Evolutionary conservation across 2,797 vertebrate species (phyloP), one percentile per base, ranked within the genome.

Genomic region (Poecile montanus): DNA sequence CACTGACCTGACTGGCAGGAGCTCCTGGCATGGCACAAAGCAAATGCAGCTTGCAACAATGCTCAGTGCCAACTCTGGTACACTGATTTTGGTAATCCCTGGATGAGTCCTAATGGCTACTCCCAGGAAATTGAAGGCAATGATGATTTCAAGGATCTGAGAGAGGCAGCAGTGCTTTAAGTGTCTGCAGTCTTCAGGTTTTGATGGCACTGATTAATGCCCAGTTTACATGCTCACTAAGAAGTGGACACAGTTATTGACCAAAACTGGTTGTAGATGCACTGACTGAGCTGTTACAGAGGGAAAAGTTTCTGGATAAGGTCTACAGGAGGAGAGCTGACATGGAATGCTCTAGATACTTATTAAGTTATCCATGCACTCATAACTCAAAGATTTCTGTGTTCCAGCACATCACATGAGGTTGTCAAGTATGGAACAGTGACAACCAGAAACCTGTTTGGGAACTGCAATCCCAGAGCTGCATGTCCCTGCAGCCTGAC

Each of bases 31-130:
- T 0, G 30, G 56, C 56, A 76, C 42, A 48, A n/a, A 48, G 34
- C 1, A 16, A 68, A 61, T 2, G 30, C 54, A 72, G 38, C 50
- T 26, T 7, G 4, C 36, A 50, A 19, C 62, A 45, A 13, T 2
- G 47, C 76, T 42, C 23, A 29, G 6, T 6, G 22, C 30, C 87
- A 60, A 2, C 13, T 34, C 47, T 57, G 63, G 11, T 16, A 32
- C 13, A 6, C 53, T 30, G 36, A 56, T 17, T 7, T 1, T n/a
- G 36, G 14, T 7, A 51, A 8, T 62, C 32, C 63, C 44, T n/a
- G 70, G 27, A 1, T 15, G 8, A 89, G 5, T 7, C n/a, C 70
- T 13, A 20, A 1, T 1, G 17, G n/a, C 40, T 57, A 2, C 16
- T 50, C n/a, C 58, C 47, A 82, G 26, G 18, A 38, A 60, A 60